Evolutionary conservation across 2,888 invertebrate genomes (phyloP).

Genomic region (Cetonia aurata): DNA sequence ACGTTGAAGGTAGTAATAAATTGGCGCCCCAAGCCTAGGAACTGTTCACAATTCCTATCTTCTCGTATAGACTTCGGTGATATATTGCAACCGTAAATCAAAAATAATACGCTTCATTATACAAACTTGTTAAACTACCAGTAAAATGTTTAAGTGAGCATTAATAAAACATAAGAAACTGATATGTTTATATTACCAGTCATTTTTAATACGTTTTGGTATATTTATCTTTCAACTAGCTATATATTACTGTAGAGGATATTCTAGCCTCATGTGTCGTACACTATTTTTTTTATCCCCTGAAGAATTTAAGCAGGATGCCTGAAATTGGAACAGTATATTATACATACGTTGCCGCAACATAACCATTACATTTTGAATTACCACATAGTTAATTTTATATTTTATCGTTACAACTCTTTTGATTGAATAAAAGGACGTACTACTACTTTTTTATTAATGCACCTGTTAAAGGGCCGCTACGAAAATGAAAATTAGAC

Average conservation of each 20-base stretch:
- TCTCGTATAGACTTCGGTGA: constrained; percentile 3
- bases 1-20: neutral
- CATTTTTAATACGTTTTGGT: constrained; percentile 35
- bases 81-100: constrained; percentile 27
- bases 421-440: too few species aligned
- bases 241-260: constrained; percentile 27
- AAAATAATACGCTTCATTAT: constrained; percentile 37
- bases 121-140: constrained; percentile 38
- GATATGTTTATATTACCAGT: constrained; percentile 38
- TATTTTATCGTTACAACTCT: too few species aligned
- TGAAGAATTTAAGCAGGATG: neutral
- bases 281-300: neutral
- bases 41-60: neutral
- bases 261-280: constrained; percentile 10
- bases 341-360: too few species aligned
- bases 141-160: constrained; percentile 39
- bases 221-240: constrained; percentile 36
- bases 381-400: too few species aligned
- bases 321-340: neutral
- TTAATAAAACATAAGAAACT: constrained; percentile 40
- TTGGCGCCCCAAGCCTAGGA: neutral
- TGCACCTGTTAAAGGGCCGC: too few species aligned
- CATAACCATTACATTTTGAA: too few species aligned
- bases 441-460: too few species aligned
- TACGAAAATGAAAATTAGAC: too few species aligned